Base-by-base conservation (phyloP, 2,888 invertebrate species). In the Pediacus dermestoides region DNA sequence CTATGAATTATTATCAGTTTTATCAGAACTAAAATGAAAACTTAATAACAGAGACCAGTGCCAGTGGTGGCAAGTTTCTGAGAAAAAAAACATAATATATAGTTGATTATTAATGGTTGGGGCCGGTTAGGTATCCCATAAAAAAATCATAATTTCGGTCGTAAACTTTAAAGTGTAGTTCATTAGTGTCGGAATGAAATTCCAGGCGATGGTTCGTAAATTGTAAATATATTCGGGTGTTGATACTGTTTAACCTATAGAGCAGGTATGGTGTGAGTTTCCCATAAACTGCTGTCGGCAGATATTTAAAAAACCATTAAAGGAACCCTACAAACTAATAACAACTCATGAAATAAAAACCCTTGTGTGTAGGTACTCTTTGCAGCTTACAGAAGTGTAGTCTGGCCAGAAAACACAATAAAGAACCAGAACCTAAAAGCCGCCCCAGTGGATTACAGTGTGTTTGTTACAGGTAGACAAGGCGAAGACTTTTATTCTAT, bases 231-330 rank as follows among this genome's bases (percentile, higher is more conserved):
- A 25, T 16, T 16, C 22, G 39, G 44, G 57, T 54, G 55, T 48
- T 53, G 57, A 55, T 53, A 47, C 38, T 28, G 37, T 34, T 34
- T 36, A 38, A 46, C 40, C 49, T n/a, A n/a, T n/a, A n/a, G n/a
- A 39, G 48, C 53, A 57, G 57, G 55, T 55, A 54, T 38, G 44
- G 52, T 49, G 53, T 51, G 44, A 48, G 48, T 49, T 50, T 52
- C 55, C 52, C 50, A 55, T 53, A 50, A 53, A 55, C 60, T 61
- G n/a, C n/a, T n/a, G 64, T 62, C 64, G 62, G 61, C 61, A 57
- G 60, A 59, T 61, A 63, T 62, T 62, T 63, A 62, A 61, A 61
- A 59, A 58, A 48, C 63, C 60, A 61, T 63, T 63, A 61, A 57
- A 57, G 58, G 54, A 58, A 52, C 61, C 60, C 53, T 56, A 60